Evolutionary conservation across 2,888 invertebrate genomes (phyloP).

Genomic region (Diaperis boleti): DNA sequence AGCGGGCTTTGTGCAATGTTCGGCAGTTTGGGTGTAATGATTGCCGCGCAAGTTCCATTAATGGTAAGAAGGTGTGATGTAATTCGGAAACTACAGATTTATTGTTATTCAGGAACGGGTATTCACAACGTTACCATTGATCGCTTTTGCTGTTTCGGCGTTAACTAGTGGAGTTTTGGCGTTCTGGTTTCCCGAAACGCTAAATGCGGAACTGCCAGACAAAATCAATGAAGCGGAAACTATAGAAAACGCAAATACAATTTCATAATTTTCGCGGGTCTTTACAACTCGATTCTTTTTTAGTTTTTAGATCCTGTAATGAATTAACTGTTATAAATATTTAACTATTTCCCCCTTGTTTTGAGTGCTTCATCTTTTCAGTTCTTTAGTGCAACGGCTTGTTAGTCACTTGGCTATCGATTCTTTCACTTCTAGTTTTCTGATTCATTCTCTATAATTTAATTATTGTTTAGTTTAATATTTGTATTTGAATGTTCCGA

Average conservation of each 20-base stretch:
- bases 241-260: conserved; percentile 15
- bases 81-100: not conserved
- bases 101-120: conserved; percentile 65
- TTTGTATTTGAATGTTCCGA: too few relatives aligned
- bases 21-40: conserved; percentile 78
- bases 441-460: too few relatives aligned
- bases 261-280: too few relatives aligned
- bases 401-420: too few relatives aligned
- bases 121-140: conserved; percentile 70
- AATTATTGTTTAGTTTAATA: too few relatives aligned
- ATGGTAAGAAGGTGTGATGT: conserved; percentile 65
- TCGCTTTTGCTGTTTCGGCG: conserved; percentile 72
- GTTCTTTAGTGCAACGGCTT: too few relatives aligned
- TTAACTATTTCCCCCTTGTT: too few relatives aligned
- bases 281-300: too few relatives aligned
- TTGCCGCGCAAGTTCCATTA: conserved; percentile 78
- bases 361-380: too few relatives aligned
- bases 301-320: too few relatives aligned
- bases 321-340: too few relatives aligned
- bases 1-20: conserved; percentile 78
- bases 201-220: conserved; percentile 72
- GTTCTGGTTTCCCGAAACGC: conserved; percentile 74
- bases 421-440: too few relatives aligned
- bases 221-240: conserved; percentile 71
- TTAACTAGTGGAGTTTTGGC: conserved; percentile 70